Percentiles rank a stretch among this genome's conserved stretches.
These are phyloP conservation scores for Aphelenchoides bicaudatus DNA, from an alignment of 2,888 invertebrate species.

Conservation along the genomic window DNA sequence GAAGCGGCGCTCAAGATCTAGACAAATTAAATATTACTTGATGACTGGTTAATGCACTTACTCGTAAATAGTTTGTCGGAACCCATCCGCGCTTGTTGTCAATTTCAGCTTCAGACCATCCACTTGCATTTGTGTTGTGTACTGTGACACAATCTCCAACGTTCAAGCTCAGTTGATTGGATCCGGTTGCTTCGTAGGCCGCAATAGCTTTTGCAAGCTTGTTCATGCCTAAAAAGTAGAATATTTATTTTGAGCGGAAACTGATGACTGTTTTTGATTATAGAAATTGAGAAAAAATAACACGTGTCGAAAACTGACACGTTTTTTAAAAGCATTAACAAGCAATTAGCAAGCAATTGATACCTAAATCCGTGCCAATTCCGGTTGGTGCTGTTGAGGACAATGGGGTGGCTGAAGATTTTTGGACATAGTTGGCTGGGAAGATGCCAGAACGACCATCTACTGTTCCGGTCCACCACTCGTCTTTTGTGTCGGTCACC, in stretches of 20 bases:
- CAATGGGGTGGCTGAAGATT: conserved; percentile 14
- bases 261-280: too few species aligned
- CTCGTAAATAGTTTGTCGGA: conserved; percentile 92
- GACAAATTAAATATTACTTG: background rate
- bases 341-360: conserved; percentile 5
- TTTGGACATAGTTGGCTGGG: conserved; percentile 86
- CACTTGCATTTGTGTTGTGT: conserved; percentile 62
- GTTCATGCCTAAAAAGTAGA: conserved; percentile 20
- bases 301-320: too few species aligned
- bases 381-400: conserved; percentile 16
- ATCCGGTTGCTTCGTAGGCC: conserved; percentile 41
- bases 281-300: too few species aligned
- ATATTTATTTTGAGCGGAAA: too few species aligned
- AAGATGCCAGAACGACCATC: conserved; percentile 83
- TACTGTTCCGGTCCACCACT: conserved; percentile 94
- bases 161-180: conserved; percentile 83
- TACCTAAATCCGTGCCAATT: conserved; percentile 16
- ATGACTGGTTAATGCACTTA: conserved; percentile 44
- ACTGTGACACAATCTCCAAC: conserved; percentile 74
- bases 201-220: conserved; percentile 35
- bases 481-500: conserved; percentile 84
- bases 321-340: conserved; percentile 18
- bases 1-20: conserved; percentile 4
- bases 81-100: conserved; percentile 85
- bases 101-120: conserved; percentile 99